Evolutionary conservation across 2,113 vertebrate species (phyloP).

Genomic region (Peucedramus taeniatus): DNA sequence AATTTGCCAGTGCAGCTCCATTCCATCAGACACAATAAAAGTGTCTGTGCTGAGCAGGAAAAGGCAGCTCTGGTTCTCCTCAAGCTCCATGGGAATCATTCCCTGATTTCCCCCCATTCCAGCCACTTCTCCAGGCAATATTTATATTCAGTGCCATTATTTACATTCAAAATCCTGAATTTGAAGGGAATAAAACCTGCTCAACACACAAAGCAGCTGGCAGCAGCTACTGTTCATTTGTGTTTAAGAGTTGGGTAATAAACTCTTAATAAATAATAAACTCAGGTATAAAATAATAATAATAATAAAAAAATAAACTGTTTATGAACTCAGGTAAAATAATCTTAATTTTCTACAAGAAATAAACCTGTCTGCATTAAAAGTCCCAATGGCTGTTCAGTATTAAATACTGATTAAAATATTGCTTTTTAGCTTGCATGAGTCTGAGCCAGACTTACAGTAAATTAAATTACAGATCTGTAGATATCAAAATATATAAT

Average conservation of each 20-base stretch:
- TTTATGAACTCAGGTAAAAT: conserved; percentile 46
- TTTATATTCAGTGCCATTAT: conserved; percentile 61
- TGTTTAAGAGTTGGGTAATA: conserved; percentile 52
- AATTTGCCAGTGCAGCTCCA: conserved; percentile 86
- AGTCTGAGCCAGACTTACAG: background rate
- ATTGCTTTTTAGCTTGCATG: background rate
- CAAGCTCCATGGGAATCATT: conserved; percentile 74
- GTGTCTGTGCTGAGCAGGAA: conserved; percentile 79
- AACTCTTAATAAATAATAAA: background rate
- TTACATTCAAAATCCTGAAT: conserved; percentile 55
- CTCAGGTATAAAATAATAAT: background rate
- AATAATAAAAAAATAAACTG: too few relatives aligned
- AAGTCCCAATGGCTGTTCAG: background rate
- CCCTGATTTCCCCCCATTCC: background rate
- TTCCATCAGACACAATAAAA: conserved; percentile 86
- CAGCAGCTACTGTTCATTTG: conserved; percentile 67
- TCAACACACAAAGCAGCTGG: conserved; percentile 73
- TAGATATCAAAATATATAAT: background rate
- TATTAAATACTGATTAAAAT: background rate
- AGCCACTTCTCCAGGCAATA: conserved; percentile 40
- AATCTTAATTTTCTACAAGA: conserved; percentile 55
- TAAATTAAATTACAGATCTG: background rate
- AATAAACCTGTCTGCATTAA: background rate
- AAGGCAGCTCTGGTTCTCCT: conserved; percentile 74
- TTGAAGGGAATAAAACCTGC: conserved; percentile 71